Conservation (phyloP, 2,888 invertebrate genomes). For the Amiota communis region DNA sequence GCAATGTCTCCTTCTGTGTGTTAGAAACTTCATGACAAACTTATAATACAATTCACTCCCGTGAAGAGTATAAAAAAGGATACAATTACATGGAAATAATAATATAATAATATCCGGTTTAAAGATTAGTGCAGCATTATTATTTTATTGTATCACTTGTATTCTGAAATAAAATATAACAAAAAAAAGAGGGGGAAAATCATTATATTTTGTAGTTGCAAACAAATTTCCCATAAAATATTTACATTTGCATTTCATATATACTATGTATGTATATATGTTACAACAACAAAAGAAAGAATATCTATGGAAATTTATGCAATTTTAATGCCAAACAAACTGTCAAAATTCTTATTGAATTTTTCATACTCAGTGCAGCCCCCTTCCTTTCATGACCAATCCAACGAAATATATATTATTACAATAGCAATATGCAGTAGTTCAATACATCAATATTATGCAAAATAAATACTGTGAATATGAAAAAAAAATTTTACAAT, state of each 20-base stretch:
- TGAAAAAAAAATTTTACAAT: background rate
- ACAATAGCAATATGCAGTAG: too few species aligned
- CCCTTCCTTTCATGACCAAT: too few species aligned
- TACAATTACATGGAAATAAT: too few species aligned
- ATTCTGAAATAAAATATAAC: too few species aligned
- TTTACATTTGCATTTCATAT: background rate
- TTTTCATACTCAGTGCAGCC: too few species aligned
- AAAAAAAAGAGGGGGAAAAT: background rate
- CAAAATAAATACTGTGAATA: background rate
- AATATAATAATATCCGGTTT: too few species aligned
- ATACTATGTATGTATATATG: too few species aligned
- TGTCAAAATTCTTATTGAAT: slow-evolving; percentile 11
- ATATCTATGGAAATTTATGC: background rate
- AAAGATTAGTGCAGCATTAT: background rate
- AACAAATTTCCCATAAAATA: background rate
- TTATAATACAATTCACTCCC: too few species aligned
- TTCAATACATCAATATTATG: background rate
- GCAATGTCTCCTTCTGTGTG: too few species aligned
- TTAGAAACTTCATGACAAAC: too few species aligned
- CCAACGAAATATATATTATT: too few species aligned
- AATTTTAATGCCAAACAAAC: slow-evolving; percentile 14
- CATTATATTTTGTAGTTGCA: background rate
- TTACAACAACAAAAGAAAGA: background rate
- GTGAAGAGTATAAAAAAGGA: too few species aligned
- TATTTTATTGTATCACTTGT: background rate